Conservation (phyloP, 2,888 invertebrate genomes). For the Latrodectus elegans region DNA sequence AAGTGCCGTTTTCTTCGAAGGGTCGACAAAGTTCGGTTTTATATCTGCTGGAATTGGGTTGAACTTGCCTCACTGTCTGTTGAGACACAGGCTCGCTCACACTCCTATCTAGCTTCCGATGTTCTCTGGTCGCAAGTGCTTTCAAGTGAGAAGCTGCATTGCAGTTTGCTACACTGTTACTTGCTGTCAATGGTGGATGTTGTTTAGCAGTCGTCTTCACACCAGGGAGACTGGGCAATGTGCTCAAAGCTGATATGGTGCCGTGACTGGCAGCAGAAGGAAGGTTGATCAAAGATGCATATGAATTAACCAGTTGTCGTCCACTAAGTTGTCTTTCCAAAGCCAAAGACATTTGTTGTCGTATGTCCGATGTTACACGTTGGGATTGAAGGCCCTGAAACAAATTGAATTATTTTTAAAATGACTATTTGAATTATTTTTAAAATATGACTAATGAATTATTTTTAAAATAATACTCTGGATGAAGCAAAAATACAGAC, state of each 20-base stretch:
- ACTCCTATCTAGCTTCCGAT: constrained; percentile 83
- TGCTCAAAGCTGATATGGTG: constrained; percentile 29
- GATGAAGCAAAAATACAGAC: not conserved
- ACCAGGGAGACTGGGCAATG: constrained; percentile 20
- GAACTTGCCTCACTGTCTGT: constrained; percentile 36
- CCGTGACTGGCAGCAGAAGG: constrained; percentile 34
- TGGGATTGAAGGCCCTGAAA: constrained; percentile 59
- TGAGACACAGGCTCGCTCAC: constrained; percentile 80
- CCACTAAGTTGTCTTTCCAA: constrained; percentile 58
- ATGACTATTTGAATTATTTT: too few species aligned
- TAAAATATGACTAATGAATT: too few species aligned
- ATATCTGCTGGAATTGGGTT: constrained; percentile 80
- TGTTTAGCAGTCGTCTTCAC: constrained; percentile 39
- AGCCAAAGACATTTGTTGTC: constrained; percentile 58
- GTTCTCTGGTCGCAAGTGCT: constrained; percentile 23
- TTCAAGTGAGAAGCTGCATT: constrained; percentile 54
- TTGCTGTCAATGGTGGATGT: constrained; percentile 57
- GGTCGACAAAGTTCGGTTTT: constrained; percentile 98
- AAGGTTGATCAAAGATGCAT: constrained; percentile 39
- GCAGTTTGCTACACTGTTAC: constrained; percentile 62
- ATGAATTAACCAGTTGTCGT: constrained; percentile 31
- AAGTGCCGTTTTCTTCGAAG: constrained; percentile 95
- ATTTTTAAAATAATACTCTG: not conserved
- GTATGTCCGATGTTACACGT: constrained; percentile 35
- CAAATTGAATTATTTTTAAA: constrained; percentile 9